phyloP scores from a whole-genome alignment of 2,888 invertebrate genomes.

The Parnassius smintheus region DNA sequence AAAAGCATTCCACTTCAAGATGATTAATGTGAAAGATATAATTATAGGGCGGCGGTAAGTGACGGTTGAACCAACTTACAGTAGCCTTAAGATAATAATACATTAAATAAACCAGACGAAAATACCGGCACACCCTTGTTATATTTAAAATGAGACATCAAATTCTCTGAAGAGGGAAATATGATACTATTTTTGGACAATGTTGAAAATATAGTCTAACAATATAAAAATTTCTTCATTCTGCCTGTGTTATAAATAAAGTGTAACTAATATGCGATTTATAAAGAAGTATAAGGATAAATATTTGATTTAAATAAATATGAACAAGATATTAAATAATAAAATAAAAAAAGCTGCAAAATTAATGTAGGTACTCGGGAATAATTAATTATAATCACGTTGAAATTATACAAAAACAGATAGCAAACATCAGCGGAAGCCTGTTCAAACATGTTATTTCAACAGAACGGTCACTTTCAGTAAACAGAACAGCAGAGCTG shows the following conservation, averaged over 20 bases:
- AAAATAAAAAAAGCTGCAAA: constrained; percentile 1
- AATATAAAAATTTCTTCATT: neutral
- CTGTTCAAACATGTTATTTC: constrained; percentile 34
- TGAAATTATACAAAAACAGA: constrained; percentile 21
- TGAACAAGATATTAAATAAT: neutral
- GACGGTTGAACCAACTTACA: constrained; percentile 36
- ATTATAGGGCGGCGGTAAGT: constrained; percentile 42
- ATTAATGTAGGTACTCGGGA: neutral
- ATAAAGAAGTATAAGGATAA: no score
- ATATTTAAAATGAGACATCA: constrained; percentile 14
- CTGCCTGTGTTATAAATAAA: no score
- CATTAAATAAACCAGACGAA: constrained; percentile 21
- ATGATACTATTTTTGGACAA: constrained; percentile 8
- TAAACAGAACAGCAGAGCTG: constrained; percentile 49
- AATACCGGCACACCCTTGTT: constrained; percentile 7
- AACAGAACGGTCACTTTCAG: constrained; percentile 41
- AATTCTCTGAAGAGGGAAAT: constrained; percentile 10
- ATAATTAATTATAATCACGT: no score
- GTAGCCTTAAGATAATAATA: constrained; percentile 19
- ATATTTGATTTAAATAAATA: no score
- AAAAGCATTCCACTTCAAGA: constrained; percentile 43
- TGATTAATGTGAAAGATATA: constrained; percentile 49
- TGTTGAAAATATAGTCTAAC: neutral
- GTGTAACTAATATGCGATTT: no score
- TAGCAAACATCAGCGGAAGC: constrained; percentile 32